Evolutionary conservation across 1,140 invertebrate species (phyloP).

Genomic region (Lineus longissimus): DNA sequence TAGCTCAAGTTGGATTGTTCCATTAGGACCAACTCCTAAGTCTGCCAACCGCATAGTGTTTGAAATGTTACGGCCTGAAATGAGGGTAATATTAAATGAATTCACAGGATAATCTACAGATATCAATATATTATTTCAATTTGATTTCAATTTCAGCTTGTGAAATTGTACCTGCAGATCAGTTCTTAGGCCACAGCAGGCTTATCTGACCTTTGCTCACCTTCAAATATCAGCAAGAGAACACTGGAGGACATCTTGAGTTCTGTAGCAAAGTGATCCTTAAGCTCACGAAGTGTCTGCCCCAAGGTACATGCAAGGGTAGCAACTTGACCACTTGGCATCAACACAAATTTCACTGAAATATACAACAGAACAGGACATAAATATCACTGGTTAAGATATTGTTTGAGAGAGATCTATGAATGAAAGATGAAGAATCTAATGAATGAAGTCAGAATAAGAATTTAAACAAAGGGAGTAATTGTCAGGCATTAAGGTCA

Average conservation of each 20-base stretch:
- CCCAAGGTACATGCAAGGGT: conserved; percentile 47
- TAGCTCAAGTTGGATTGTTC: conserved; percentile 52
- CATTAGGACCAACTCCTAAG: conserved; percentile 51
- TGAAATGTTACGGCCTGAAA: conserved; percentile 37
- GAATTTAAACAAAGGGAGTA: no score
- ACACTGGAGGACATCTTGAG: conserved; percentile 45
- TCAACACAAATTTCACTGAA: conserved; percentile 51
- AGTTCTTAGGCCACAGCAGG: no score
- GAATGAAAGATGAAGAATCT: no score
- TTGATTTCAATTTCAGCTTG: conserved; percentile 9
- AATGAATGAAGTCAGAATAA: no score
- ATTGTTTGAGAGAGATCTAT: no score
- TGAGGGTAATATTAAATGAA: not conserved
- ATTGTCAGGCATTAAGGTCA: no score
- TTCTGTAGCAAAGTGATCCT: conserved; percentile 47
- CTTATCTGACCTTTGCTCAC: conserved; percentile 25
- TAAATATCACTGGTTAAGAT: no score
- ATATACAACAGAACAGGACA: no score
- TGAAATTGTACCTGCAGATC: no score
- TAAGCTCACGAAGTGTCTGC: conserved; percentile 43
- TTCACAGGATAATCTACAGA: no score
- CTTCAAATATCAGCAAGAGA: conserved; percentile 48
- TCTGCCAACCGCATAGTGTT: conserved; percentile 44
- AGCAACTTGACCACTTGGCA: conserved; percentile 51
- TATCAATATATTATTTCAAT: conserved; percentile 1